phyloP scores from a whole-genome alignment of 2,888 invertebrate species.

The Megaustenia siamemsis region DNA sequence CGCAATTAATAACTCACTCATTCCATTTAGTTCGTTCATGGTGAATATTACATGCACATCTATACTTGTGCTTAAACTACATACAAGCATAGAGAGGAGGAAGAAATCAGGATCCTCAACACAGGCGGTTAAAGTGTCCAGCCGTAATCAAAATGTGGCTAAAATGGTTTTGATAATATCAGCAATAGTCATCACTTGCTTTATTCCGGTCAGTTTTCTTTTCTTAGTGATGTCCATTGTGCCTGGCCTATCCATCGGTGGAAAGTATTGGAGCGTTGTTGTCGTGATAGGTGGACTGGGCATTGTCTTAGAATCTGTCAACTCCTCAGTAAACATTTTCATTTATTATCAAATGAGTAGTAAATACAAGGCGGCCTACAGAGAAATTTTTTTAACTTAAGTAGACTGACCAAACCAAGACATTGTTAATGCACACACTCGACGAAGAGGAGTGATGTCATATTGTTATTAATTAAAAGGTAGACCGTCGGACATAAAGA shows the following conservation, averaged over 20 bases:
- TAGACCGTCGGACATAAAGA: no score
- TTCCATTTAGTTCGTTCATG: not conserved
- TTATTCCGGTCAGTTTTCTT: not conserved
- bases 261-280: not conserved
- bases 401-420: not conserved
- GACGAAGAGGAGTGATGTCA: no score
- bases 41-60: not conserved
- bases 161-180: conserved; percentile 27
- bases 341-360: conserved; percentile 25
- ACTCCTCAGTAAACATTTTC: not conserved
- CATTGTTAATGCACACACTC: not conserved
- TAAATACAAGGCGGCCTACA: not conserved
- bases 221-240: not conserved
- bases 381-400: not conserved
- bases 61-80: not conserved
- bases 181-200: not conserved
- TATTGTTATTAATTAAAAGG: no score
- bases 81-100: not conserved
- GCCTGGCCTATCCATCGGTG: not conserved
- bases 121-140: not conserved
- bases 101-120: no score
- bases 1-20: no score
- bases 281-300: not conserved
- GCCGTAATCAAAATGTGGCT: not conserved
- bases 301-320: not conserved